phyloP scores from a whole-genome alignment of 35 echinoderm and acorn worm genomes.

The Apostichopus parvimensis region DNA sequence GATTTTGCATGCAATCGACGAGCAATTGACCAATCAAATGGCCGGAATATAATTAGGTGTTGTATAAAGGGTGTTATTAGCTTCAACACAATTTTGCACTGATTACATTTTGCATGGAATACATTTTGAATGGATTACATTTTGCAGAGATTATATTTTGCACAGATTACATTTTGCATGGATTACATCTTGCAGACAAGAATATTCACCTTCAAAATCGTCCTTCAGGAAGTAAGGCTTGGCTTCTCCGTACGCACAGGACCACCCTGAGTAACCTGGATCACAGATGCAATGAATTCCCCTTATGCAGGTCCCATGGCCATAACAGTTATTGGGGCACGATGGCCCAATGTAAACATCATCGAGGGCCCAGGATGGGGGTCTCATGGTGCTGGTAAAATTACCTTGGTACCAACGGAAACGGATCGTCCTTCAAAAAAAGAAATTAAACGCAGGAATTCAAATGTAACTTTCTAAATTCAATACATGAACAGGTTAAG shows the following conservation, averaged over 20 bases:
- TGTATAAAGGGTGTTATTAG: too few species aligned
- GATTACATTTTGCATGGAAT: too few species aligned
- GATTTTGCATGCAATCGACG: too few species aligned
- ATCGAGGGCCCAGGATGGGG: constrained; percentile 83
- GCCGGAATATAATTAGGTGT: too few species aligned
- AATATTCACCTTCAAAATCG: constrained; percentile 77
- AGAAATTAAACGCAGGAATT: not conserved
- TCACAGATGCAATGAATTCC: constrained; percentile 80
- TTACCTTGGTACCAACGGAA: constrained; percentile 95
- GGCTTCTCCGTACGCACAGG: constrained; percentile 22
- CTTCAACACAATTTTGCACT: too few species aligned
- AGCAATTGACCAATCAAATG: too few species aligned
- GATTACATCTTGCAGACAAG: not conserved
- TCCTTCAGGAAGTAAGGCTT: constrained; percentile 80
- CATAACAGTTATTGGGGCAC: constrained; percentile 71
- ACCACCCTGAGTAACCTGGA: constrained; percentile 62
- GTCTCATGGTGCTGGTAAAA: constrained; percentile 45
- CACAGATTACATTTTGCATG: too few species aligned
- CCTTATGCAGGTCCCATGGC: constrained; percentile 72
- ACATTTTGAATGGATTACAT: too few species aligned
- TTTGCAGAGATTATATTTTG: too few species aligned
- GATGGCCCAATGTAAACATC: constrained; percentile 86
- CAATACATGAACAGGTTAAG: too few species aligned
- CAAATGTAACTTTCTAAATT: not conserved
- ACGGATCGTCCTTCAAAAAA: constrained; percentile 61